Evolutionary conservation across 2,888 invertebrate species (phyloP), one percentile per base, ranked within the genome.

Genomic region (Rugalucina vietnamica): DNA sequence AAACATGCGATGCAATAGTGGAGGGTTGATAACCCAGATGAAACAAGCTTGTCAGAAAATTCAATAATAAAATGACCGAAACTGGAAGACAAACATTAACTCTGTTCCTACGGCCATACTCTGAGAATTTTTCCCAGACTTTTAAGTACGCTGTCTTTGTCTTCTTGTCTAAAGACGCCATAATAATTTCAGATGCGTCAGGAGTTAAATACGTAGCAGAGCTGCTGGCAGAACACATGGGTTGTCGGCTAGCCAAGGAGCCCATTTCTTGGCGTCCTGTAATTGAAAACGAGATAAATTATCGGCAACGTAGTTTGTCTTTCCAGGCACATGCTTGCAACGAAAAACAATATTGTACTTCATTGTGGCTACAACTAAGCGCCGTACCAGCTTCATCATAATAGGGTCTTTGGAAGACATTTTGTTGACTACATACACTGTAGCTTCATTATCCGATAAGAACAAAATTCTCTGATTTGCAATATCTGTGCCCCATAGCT

Each of bases 381-480:
- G 12, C 34, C 12, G 69, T 10, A 27, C 29, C 21, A 27, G 12
- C 24, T 27, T 69, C 79, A 79, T 82, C 32, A 79, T 29, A 27
- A 21, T 37, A 14, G 34, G 32, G 36, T 69, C 54, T 72, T 72
- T 72, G 5, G 76, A 69, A 10, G 69, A n/a, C 36, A 27, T 69
- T 27, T 32, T 65, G 34, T 65, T 65, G 1, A 76, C 29, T 8
- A 65, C 65, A 57, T 39, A 32, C n/a, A 77, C 77, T 14, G 89
- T 85, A 32, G 88, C 90, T 21, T 54, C 84, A 77, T 80, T 80
- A 39, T 81, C 80, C 29, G 74, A 81, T 14, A 81, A 73, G 75
- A 83, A 79, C 18, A 84, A 18, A 37, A 81, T 69, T 24, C 70
- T 77, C 39, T 76, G 37, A 21, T 80, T 81, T 1, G 29, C 14